Percentiles rank a stretch among this genome's conserved stretches.
These are phyloP conservation scores for Microtus pennsylvanicus DNA, from an alignment of 2,113 vertebrate genomes.

Conservation along the genomic window DNA sequence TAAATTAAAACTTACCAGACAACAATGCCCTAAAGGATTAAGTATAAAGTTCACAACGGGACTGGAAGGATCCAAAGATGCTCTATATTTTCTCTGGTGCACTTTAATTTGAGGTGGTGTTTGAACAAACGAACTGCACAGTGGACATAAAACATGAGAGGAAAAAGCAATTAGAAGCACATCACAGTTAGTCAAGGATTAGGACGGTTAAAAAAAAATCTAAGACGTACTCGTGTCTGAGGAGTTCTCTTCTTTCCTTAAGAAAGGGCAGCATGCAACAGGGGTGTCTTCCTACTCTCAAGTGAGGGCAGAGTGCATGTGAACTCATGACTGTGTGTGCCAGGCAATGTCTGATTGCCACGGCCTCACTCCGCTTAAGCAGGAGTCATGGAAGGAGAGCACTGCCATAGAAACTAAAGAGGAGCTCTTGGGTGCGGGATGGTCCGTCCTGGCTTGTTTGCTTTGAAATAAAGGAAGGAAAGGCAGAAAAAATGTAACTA, in stretches of 20 bases:
- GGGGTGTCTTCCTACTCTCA: constrained; percentile 75
- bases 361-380: not conserved
- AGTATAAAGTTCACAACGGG: constrained; percentile 83
- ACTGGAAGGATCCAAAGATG: constrained; percentile 75
- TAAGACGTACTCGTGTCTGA: not conserved
- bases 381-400: constrained; percentile 36
- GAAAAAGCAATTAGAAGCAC: constrained; percentile 83
- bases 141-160: constrained; percentile 78
- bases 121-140: constrained; percentile 72
- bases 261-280: constrained; percentile 74
- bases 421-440: not conserved
- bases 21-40: constrained; percentile 84
- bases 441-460: not conserved
- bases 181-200: constrained; percentile 71
- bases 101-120: constrained; percentile 81
- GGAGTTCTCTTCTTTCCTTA: constrained; percentile 57
- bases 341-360: constrained; percentile 39
- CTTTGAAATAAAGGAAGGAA: not conserved
- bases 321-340: not conserved
- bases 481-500: not conserved
- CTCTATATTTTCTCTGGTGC: constrained; percentile 34
- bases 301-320: constrained; percentile 37
- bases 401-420: not conserved
- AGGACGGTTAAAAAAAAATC: constrained; percentile 65
- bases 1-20: constrained; percentile 85